Conservation (phyloP, 2,888 invertebrate species). For the Diogma glabrata region DNA sequence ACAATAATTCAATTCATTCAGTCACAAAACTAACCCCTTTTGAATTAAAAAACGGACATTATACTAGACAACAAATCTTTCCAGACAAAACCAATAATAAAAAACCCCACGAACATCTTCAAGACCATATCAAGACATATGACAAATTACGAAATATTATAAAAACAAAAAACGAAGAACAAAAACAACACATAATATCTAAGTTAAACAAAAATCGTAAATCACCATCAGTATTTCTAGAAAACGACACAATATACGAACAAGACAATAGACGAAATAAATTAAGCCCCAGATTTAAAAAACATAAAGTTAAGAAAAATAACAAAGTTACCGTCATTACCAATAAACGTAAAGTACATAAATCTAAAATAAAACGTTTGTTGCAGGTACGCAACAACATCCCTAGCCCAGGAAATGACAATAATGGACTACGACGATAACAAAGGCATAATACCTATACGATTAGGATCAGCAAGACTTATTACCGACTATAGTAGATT, state of each 20-base stretch:
- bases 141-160: not conserved
- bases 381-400: not conserved
- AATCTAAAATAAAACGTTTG: not conserved
- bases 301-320: not conserved
- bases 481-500: not conserved
- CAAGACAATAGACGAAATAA: constrained; percentile 1
- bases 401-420: not conserved
- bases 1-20: constrained; percentile 14
- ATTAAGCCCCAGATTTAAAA: not conserved
- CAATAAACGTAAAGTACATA: not conserved
- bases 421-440: not conserved
- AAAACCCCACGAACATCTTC: too few species aligned
- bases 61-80: too few species aligned
- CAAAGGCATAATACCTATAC: not conserved
- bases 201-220: not conserved
- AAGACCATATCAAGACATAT: too few species aligned
- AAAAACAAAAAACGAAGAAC: not conserved
- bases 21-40: too few species aligned
- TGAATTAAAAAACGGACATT: too few species aligned
- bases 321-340: not conserved
- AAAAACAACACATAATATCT: not conserved
- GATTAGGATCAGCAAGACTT: not conserved
- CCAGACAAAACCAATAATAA: too few species aligned
- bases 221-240: not conserved
- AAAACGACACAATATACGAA: not conserved